Percentiles rank a stretch among this genome's conserved stretches.
Evolutionary conservation across 2,113 vertebrate species (phyloP).

Genomic region (Pelecanus crispus): DNA sequence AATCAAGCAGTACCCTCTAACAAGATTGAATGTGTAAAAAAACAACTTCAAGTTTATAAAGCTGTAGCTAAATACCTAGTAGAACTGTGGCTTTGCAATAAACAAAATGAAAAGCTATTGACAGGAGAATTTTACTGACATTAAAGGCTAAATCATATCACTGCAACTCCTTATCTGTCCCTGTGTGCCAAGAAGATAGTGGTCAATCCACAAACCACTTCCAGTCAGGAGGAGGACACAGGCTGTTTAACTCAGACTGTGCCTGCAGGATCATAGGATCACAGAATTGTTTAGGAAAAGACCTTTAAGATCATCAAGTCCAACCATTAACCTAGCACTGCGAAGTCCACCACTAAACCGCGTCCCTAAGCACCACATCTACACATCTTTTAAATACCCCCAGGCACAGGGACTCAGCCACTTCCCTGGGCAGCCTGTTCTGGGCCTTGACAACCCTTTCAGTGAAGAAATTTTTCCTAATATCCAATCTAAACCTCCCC

Average conservation of each 20-base stretch:
- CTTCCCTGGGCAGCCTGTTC: background rate
- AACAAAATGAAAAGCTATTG: background rate
- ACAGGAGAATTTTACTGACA: background rate
- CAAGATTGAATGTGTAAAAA: background rate
- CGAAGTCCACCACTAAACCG: background rate
- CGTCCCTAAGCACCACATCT: background rate
- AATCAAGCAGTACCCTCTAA: background rate
- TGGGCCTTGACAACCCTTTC: background rate
- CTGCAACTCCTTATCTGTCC: background rate
- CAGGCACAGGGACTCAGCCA: background rate
- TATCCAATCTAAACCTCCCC: background rate
- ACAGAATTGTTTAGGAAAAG: rapidly evolving
- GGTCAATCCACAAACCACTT: background rate
- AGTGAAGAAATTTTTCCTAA: background rate
- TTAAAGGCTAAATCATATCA: background rate
- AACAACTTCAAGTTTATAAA: background rate
- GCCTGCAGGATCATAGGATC: background rate
- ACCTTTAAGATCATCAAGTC: background rate
- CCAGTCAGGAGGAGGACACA: background rate
- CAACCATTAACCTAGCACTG: background rate
- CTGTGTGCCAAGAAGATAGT: background rate
- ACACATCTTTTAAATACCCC: background rate
- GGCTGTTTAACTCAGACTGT: background rate
- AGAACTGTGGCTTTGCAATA: background rate
- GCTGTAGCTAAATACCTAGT: background rate